Percentiles rank a stretch among this genome's conserved stretches.
phyloP scores from a whole-genome alignment of 2,888 invertebrate genomes.

The Himalopsyche kuldschensis region DNA sequence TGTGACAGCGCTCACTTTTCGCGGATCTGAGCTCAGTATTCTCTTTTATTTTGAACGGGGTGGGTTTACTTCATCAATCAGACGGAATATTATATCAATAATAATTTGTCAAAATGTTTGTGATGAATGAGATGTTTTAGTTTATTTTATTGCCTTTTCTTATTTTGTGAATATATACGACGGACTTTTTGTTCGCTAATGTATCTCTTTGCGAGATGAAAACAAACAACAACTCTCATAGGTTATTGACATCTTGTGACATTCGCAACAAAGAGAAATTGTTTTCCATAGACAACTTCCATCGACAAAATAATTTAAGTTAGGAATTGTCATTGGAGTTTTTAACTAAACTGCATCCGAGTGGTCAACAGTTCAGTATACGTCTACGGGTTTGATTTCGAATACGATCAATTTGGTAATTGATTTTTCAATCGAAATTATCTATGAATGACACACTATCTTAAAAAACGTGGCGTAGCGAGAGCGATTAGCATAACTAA shows the following conservation, averaged over 20 bases:
- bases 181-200: neutral
- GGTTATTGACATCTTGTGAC: neutral
- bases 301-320: no score
- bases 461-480: no score
- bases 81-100: constrained; percentile 27
- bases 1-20: neutral
- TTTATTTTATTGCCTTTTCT: neutral
- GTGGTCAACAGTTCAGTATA: no score
- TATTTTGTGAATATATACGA: neutral
- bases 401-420: no score
- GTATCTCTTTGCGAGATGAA: neutral
- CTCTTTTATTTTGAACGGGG: neutral
- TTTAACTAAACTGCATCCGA: no score
- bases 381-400: no score
- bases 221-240: neutral
- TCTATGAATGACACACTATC: no score
- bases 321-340: no score
- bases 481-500: no score
- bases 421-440: no score
- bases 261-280: no score
- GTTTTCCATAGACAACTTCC: no score
- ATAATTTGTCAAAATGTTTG: constrained; percentile 18
- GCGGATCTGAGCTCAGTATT: neutral
- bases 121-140: constrained; percentile 18
- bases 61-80: constrained; percentile 21